Evolutionary conservation across 2,888 invertebrate genomes (phyloP).

Genomic region (Chaitophorus viminalis): DNA sequence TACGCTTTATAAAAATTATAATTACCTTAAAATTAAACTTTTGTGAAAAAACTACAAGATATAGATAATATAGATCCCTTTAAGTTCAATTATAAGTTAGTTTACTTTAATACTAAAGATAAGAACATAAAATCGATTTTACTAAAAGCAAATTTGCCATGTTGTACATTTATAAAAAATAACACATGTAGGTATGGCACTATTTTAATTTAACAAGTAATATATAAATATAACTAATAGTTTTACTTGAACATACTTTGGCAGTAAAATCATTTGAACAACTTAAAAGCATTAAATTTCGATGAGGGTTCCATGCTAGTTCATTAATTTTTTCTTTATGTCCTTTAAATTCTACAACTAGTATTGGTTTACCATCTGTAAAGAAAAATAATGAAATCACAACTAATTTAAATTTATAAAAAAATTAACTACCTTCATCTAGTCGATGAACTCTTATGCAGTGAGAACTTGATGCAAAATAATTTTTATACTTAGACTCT

Average conservation of each 20-base stretch:
- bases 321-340: conserved; percentile 72
- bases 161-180: too few relatives aligned
- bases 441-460: conserved; percentile 41
- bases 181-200: too few relatives aligned
- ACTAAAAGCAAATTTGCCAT: too few relatives aligned
- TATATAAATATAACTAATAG: too few relatives aligned
- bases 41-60: too few relatives aligned
- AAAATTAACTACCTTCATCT: conserved; percentile 33
- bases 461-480: conserved; percentile 57
- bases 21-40: too few relatives aligned
- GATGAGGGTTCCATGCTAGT: conserved; percentile 77
- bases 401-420: background rate
- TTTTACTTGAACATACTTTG: conserved; percentile 70
- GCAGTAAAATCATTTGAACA: conserved; percentile 77
- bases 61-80: too few relatives aligned
- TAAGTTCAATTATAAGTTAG: too few relatives aligned
- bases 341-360: conserved; percentile 66
- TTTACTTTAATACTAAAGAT: too few relatives aligned
- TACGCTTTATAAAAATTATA: too few relatives aligned
- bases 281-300: conserved; percentile 74
- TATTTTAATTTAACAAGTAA: too few relatives aligned
- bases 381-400: conserved; percentile 31
- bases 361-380: conserved; percentile 57
- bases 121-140: too few relatives aligned
- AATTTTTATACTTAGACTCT: conserved; percentile 56